A percentile compares a stretch with the other conserved stretches of the same genome.
phyloP scores from a whole-genome alignment of 2,113 vertebrate genomes.

The Nannospalax galili region DNA sequence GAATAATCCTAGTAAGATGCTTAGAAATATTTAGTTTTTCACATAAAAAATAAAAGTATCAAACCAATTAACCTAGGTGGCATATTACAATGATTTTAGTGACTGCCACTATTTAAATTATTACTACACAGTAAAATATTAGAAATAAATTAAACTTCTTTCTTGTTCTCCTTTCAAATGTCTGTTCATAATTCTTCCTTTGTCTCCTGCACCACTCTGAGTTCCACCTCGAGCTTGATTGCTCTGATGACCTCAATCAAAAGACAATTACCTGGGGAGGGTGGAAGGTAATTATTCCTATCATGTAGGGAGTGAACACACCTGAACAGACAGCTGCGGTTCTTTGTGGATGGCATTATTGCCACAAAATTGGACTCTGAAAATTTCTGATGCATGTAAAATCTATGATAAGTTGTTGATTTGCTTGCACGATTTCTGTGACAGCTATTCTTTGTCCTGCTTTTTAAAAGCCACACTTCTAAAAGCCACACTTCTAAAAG shows the following conservation, averaged over 20 bases:
- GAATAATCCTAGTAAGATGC: conserved; percentile 53
- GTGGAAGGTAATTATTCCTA: conserved; percentile 94
- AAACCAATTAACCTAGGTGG: conserved; percentile 64
- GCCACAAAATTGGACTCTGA: conserved; percentile 84
- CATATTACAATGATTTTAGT: conserved; percentile 71
- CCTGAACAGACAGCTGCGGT: conserved; percentile 91
- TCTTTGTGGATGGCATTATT: conserved; percentile 88
- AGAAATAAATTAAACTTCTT: conserved; percentile 63
- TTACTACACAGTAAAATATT: conserved; percentile 46
- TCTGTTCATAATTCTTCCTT: conserved; percentile 71
- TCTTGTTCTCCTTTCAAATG: conserved; percentile 73
- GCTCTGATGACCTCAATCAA: conserved; percentile 99
- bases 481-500: conserved; percentile 56
- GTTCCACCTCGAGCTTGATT: conserved; percentile 93
- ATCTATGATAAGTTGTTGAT: conserved; percentile 82
- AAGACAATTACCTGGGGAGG: conserved; percentile 95
- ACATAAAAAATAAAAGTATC: conserved; percentile 40
- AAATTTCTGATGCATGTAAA: conserved; percentile 84
- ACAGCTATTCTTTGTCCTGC: conserved; percentile 63
- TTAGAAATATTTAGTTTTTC: conserved; percentile 60
- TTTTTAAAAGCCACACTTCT: conserved; percentile 42
- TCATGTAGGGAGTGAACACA: conserved; percentile 90
- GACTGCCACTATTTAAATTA: conserved; percentile 73
- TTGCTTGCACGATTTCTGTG: conserved; percentile 83
- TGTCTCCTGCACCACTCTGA: conserved; percentile 81